Evolutionary conservation across 2,797 vertebrate species (phyloP), one percentile per base, ranked within the genome.

Genomic region (Petrocephalus schoutedeni): DNA sequence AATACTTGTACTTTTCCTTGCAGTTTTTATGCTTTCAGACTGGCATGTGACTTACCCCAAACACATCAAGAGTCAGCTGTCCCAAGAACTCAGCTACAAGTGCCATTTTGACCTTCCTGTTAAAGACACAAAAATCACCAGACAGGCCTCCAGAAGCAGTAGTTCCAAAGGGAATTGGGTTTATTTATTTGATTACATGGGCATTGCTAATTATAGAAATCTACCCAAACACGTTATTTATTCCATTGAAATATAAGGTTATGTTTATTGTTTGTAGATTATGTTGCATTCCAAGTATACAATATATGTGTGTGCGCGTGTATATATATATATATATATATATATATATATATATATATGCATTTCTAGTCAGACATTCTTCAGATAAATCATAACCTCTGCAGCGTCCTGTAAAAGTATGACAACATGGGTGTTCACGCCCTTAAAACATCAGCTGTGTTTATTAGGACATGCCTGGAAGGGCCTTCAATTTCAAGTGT

Each of bases 61-160:
- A 94, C n/a, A 91, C 0, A 91, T 97, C 96, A 89, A 99, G 94
- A 90, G 93, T 95, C 90, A 99, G 96, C 88, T 98, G 97, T 92
- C 97, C 96, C 89, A 99, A 94, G 88, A 97, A 98, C 90, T 98
- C 97, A 0, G 96, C 94, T 86, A 99, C 95, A 90, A 98, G 88
- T 19, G 97, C 91, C 98, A 99, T 99, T 89, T 93, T 96, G 93
- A 91, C 88, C 51, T 90, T 90, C 87, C 95, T 95, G 93, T 3
- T 80, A 88, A 88, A 90, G 51, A 36, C 12, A 77, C 12, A 58
- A 16, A 61, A 32, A 23, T 77, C 71, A 77, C 71, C 54, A 14
- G 53, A 4, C 61, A 36, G 36, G 2, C 67, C 14, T 49, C 21
- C 51, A 12, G 16, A 57, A 57, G 12, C 32, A 9, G 14, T 16